Evolutionary conservation across 2,888 invertebrate species (phyloP).

Genomic region (Andrena minutula): DNA sequence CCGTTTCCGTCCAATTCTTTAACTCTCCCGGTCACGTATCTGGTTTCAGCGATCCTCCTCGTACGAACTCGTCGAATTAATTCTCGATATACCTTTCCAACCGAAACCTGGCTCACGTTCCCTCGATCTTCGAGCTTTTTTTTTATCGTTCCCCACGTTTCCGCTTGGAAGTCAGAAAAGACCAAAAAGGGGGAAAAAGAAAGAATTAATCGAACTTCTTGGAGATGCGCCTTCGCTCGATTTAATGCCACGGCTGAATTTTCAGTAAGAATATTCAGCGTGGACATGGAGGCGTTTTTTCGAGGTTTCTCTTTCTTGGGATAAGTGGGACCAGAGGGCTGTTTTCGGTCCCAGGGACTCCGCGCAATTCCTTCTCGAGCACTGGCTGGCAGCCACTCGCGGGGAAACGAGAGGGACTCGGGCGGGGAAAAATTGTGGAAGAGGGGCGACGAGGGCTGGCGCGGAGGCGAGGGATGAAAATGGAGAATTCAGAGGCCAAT

Average conservation of each 20-base stretch:
- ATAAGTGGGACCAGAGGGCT: not conserved
- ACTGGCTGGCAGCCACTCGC: constrained; percentile 10
- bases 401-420: constrained; percentile 15
- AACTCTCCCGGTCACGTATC: constrained; percentile 29
- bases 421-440: not conserved
- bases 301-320: not conserved
- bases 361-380: constrained; percentile 31
- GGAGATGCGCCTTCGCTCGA: no score
- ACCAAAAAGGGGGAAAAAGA: no score
- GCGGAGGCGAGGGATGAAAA: constrained; percentile 46
- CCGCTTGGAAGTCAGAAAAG: no score
- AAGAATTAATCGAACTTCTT: no score
- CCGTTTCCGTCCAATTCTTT: not conserved
- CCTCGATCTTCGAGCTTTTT: no score
- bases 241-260: no score
- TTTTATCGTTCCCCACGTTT: no score
- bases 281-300: no score
- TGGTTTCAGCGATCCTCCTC: constrained; percentile 9
- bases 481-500: constrained; percentile 52
- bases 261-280: no score
- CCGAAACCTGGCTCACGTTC: not conserved
- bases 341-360: not conserved
- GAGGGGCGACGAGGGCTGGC: not conserved
- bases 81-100: constrained; percentile 1
- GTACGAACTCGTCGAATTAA: constrained; percentile 37